phyloP scores from a whole-genome alignment of 1,140 invertebrate species.

The Cepaea nemoralis region DNA sequence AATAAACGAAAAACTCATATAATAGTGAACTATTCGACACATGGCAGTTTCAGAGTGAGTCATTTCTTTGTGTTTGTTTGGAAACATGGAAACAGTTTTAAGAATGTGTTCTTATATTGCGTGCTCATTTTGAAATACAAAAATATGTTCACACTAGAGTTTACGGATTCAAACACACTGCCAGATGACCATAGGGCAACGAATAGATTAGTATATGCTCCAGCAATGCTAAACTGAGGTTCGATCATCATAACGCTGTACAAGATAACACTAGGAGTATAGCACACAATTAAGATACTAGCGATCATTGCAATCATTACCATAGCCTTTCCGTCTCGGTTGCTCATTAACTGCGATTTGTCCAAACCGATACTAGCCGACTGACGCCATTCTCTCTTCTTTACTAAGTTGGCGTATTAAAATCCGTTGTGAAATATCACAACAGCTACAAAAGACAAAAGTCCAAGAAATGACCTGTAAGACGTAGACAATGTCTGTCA shows the following conservation, averaged over 20 bases:
- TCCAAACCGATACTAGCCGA: neutral
- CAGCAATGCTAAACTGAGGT: neutral
- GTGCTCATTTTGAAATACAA: conserved; percentile 7
- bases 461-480: neutral
- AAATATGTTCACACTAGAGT: neutral
- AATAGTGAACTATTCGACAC: too few relatives aligned
- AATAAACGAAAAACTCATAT: too few relatives aligned
- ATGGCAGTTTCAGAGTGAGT: too few relatives aligned
- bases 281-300: neutral
- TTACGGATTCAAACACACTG: neutral
- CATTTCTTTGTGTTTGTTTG: too few relatives aligned
- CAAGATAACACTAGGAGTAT: neutral
- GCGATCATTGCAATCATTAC: neutral
- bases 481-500: neutral
- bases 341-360: neutral
- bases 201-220: neutral
- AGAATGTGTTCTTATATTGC: neutral
- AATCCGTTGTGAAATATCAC: neutral
- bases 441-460: neutral
- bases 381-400: neutral
- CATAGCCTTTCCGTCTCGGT: neutral
- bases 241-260: neutral
- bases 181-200: neutral
- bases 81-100: too few relatives aligned
- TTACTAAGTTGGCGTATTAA: neutral